Conservation (phyloP, 2,113 vertebrate genomes). For the Rattus rattus region DNA sequence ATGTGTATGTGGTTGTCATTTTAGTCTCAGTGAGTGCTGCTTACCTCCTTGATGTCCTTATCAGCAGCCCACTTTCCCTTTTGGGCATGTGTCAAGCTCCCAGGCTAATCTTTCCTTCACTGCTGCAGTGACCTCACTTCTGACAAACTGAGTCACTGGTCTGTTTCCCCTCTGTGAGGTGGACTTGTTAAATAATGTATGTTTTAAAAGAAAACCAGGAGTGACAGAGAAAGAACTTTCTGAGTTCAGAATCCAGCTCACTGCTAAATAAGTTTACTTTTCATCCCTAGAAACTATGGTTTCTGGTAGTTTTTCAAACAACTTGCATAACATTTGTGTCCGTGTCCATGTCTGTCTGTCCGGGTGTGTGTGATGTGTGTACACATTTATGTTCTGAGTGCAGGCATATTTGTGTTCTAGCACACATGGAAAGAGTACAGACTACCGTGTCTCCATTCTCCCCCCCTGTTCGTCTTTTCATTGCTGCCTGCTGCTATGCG, state of each 20-base stretch:
- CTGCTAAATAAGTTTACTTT: not conserved
- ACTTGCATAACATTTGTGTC: not conserved
- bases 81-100: not conserved
- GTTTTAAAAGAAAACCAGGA: slow-evolving; percentile 28
- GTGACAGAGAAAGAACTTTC: slow-evolving; percentile 18
- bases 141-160: not conserved
- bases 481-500: not conserved
- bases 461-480: not conserved
- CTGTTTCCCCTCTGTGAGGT: not conserved
- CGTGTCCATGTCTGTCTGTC: not conserved
- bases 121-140: not conserved
- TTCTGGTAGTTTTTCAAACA: slow-evolving; percentile 45
- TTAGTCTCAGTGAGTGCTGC: not conserved
- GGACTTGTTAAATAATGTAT: not conserved
- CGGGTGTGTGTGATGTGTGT: not conserved
- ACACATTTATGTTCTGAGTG: not conserved
- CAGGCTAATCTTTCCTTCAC: not conserved
- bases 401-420: not conserved
- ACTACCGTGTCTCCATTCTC: not conserved
- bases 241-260: not conserved
- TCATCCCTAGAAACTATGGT: not conserved
- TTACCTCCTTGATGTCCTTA: not conserved
- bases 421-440: not conserved
- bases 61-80: not conserved
- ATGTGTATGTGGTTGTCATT: not conserved